Conservation (phyloP, 2,797 vertebrate genomes). For the Sebastes matsubarae region DNA sequence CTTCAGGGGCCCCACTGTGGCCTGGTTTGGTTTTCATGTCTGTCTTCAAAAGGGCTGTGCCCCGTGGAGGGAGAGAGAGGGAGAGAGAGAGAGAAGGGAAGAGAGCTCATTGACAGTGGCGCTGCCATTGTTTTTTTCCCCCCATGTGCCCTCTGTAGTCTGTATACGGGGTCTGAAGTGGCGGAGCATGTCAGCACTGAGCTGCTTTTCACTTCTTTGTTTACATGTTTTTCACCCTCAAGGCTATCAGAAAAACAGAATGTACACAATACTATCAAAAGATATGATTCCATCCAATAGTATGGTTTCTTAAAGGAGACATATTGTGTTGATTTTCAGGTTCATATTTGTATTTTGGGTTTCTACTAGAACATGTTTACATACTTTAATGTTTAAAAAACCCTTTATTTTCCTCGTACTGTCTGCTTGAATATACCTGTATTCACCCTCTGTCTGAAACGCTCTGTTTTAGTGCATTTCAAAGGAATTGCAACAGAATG, state of each 20-base stretch:
- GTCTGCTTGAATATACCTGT: too few species aligned
- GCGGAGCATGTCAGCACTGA: conserved; percentile 14
- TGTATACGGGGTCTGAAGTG: conserved; percentile 2
- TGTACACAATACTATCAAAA: not conserved
- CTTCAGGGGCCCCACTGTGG: conserved; percentile 63
- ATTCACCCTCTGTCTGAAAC: too few species aligned
- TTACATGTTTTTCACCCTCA: not conserved
- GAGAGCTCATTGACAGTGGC: not conserved
- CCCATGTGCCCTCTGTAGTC: conserved; percentile 22
- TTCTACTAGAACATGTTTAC: too few species aligned
- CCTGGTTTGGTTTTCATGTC: conserved; percentile 71
- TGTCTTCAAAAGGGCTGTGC: conserved; percentile 71
- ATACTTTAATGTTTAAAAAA: too few species aligned
- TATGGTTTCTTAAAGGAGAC: too few species aligned
- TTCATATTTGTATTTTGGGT: accelerated
- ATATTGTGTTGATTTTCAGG: too few species aligned
- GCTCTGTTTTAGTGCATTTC: too few species aligned
- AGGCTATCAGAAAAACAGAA: not conserved
- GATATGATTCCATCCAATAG: not conserved
- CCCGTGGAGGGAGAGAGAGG: conserved; percentile 8
- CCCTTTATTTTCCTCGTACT: accelerated
- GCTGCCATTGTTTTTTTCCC: conserved; percentile 48
- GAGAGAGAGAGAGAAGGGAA: not conserved
- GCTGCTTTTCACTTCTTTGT: conserved; percentile 16
- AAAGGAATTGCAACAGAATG: too few species aligned